Conservation (phyloP, 1,140 invertebrate species). For the Heterodera carotae region DNA sequence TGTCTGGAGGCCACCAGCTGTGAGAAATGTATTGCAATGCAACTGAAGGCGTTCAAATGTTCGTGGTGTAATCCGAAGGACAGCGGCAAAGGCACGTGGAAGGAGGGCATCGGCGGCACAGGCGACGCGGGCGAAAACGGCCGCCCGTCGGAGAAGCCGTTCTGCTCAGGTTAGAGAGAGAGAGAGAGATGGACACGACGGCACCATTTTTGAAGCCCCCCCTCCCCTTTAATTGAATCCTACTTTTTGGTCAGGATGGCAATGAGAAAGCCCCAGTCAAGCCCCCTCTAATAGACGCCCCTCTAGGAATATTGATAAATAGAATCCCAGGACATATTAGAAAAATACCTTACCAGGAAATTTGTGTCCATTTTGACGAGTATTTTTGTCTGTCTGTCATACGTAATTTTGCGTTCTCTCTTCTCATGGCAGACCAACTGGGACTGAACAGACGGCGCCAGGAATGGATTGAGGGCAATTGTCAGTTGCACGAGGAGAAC, state of each 20-base stretch:
- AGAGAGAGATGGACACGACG: not conserved
- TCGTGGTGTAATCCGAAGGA: constrained; percentile 81
- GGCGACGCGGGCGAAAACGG: not conserved
- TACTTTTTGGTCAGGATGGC: too few relatives aligned
- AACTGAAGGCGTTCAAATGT: constrained; percentile 71
- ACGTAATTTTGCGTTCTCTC: too few relatives aligned
- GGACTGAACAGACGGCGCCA: constrained; percentile 83
- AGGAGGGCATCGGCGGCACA: not conserved
- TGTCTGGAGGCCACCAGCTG: constrained; percentile 81
- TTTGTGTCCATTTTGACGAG: too few relatives aligned
- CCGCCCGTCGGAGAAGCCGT: constrained; percentile 41
- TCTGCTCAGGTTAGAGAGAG: constrained; percentile 61
- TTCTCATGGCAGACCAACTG: constrained; percentile 3
- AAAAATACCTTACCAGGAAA: too few relatives aligned
- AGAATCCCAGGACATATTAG: too few relatives aligned
- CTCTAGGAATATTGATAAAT: too few relatives aligned
- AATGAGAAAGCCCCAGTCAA: too few relatives aligned
- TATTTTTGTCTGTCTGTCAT: too few relatives aligned
- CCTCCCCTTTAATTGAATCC: too few relatives aligned
- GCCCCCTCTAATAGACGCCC: too few relatives aligned
- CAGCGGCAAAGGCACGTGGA: constrained; percentile 70
- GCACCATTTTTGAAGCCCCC: too few relatives aligned
- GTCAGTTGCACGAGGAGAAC: constrained; percentile 68
- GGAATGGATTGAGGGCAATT: constrained; percentile 81
- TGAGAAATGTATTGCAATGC: constrained; percentile 67